These are phyloP conservation scores for Latrodectus geometricus DNA, from an alignment of 1,140 invertebrate species.

Conservation along the genomic window DNA sequence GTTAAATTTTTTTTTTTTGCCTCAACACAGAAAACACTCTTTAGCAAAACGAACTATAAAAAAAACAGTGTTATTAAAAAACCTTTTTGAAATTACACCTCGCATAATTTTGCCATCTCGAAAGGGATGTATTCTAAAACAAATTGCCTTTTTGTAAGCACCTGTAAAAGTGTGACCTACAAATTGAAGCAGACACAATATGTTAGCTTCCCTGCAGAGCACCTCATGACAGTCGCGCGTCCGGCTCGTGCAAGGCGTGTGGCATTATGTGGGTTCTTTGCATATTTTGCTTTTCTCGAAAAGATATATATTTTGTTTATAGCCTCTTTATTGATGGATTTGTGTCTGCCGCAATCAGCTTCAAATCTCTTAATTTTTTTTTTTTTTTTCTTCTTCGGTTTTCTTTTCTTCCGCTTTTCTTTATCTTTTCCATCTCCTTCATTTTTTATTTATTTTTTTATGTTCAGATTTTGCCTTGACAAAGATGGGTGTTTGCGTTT, in stretches of 20 bases:
- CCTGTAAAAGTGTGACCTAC: not conserved
- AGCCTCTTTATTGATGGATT: slow-evolving; percentile 40
- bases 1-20: too few relatives aligned
- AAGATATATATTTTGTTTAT: slow-evolving; percentile 43
- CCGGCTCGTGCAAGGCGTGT: slow-evolving; percentile 45
- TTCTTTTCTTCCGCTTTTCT: slow-evolving; percentile 12
- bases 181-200: not conserved
- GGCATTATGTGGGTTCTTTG: slow-evolving; percentile 60
- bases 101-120: too few relatives aligned
- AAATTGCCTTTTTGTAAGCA: too few relatives aligned
- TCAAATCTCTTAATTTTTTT: slow-evolving; percentile 1
- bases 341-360: slow-evolving; percentile 2
- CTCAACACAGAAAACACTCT: too few relatives aligned
- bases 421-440: not conserved
- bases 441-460: not conserved
- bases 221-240: slow-evolving; percentile 34
- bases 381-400: slow-evolving; percentile 11
- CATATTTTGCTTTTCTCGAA: slow-evolving; percentile 40
- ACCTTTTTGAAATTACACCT: too few relatives aligned
- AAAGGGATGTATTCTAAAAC: too few relatives aligned
- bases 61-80: too few relatives aligned
- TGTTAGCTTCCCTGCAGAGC: slow-evolving; percentile 29
- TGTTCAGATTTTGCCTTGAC: too few relatives aligned
- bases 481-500: too few relatives aligned
- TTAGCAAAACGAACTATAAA: too few relatives aligned